Percentiles rank a stretch among this genome's conserved stretches.
phyloP scores from a whole-genome alignment of 2,113 vertebrate species.

The Neotoma lepida region DNA sequence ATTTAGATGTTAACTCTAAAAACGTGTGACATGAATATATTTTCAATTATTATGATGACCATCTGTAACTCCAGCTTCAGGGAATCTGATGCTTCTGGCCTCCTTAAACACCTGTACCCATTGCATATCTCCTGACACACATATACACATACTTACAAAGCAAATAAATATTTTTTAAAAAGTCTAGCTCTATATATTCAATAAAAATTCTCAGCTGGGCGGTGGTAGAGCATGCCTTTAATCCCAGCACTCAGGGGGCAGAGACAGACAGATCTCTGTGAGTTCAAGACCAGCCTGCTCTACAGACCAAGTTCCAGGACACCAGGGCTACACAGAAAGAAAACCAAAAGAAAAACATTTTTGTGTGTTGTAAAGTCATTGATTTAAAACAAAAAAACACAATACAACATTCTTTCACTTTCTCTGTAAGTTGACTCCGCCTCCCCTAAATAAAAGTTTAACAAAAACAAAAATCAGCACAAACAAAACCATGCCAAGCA shows the following conservation, averaged over 20 bases:
- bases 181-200: not conserved
- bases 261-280: not conserved
- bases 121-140: not conserved
- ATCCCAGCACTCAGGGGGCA: not conserved
- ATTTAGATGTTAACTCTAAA: slow-evolving; percentile 24
- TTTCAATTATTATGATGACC: not conserved
- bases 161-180: not conserved
- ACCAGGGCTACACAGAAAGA: not conserved
- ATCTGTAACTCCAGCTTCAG: not conserved
- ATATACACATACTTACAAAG: not conserved
- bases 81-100: not conserved
- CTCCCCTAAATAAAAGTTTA: not conserved
- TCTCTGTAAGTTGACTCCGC: not conserved
- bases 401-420: not conserved
- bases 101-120: not conserved
- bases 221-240: not conserved
- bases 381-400: not conserved
- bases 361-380: not conserved
- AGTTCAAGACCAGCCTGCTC: not conserved
- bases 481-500: not conserved
- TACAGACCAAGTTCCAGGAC: not conserved
- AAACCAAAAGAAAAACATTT: not conserved
- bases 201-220: not conserved
- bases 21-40: not conserved
- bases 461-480: not conserved